Conservation (phyloP, 1,140 invertebrate genomes). For the Berghia stephanieae region DNA sequence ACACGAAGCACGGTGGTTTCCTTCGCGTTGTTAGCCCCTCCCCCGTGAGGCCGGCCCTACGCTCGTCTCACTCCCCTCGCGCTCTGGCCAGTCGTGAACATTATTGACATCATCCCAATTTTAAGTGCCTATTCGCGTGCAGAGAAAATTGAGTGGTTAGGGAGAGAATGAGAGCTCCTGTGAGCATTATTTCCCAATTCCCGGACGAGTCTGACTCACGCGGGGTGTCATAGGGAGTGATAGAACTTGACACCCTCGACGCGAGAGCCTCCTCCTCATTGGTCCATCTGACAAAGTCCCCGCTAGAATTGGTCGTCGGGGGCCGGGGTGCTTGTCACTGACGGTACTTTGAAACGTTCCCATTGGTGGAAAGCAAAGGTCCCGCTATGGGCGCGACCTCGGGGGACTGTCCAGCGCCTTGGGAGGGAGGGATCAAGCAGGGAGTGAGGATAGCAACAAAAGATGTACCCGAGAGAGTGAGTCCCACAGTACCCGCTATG, state of each 20-base stretch:
- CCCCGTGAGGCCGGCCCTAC: slow-evolving; percentile 1
- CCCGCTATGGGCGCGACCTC: slow-evolving; percentile 42
- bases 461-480: slow-evolving; percentile 59
- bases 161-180: neutral
- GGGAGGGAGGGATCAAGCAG: slow-evolving; percentile 50
- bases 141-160: no score
- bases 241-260: slow-evolving; percentile 17
- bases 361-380: slow-evolving; percentile 45
- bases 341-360: slow-evolving; percentile 34
- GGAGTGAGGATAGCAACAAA: slow-evolving; percentile 63
- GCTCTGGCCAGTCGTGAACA: no score
- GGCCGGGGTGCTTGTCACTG: slow-evolving; percentile 41
- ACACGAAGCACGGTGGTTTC: no score
- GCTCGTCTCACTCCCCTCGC: no score
- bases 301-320: slow-evolving; percentile 31
- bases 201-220: neutral
- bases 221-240: slow-evolving; percentile 19
- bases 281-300: slow-evolving; percentile 34
- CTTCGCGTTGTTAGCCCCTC: no score
- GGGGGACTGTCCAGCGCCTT: slow-evolving; percentile 42
- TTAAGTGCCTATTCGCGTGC: no score
- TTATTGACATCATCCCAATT: no score
- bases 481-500: slow-evolving; percentile 44
- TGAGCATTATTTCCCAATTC: neutral
- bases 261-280: slow-evolving; percentile 35